phyloP scores from a whole-genome alignment of 2,113 vertebrate genomes.

The Uropsilus gracilis region DNA sequence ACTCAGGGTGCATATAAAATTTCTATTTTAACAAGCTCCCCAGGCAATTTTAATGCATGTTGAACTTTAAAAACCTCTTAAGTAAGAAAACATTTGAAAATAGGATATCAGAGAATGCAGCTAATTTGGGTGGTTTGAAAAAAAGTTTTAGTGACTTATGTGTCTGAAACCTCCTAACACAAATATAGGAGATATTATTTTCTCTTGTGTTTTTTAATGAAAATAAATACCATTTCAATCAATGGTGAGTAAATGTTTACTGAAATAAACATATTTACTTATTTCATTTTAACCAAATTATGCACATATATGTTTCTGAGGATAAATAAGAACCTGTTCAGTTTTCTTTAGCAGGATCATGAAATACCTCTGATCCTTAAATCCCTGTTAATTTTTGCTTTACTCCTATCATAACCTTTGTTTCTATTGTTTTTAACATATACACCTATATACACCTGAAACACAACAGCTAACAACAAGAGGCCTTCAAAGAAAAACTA shows the following conservation, averaged over 20 bases:
- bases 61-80: neutral
- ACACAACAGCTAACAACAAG: neutral
- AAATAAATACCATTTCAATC: neutral
- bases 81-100: slow-evolving; percentile 2
- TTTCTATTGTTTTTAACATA: neutral
- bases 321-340: neutral
- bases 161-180: neutral
- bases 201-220: neutral
- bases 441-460: neutral
- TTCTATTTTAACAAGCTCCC: neutral
- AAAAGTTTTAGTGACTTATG: neutral
- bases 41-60: neutral
- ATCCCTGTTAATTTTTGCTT: neutral
- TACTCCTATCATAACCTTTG: neutral
- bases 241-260: neutral
- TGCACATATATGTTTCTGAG: neutral
- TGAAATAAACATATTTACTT: neutral
- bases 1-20: neutral
- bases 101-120: neutral
- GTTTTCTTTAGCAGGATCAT: neutral
- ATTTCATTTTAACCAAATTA: neutral
- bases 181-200: neutral
- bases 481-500: neutral
- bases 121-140: neutral
- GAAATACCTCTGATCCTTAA: neutral